phyloP scores from a whole-genome alignment of 2,888 invertebrate species.

The Lomographa bimaculata region DNA sequence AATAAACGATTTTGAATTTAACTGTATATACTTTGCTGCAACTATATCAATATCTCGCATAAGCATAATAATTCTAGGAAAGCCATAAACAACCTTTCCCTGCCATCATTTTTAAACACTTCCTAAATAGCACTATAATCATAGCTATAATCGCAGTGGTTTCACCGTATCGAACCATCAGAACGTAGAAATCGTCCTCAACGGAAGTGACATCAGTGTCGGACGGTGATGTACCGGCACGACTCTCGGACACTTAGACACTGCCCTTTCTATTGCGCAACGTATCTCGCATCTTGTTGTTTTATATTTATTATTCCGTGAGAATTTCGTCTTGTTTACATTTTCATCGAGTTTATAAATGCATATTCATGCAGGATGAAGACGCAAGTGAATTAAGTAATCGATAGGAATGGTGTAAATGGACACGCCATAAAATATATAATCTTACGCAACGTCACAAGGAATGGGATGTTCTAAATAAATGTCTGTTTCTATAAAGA shows the following conservation, averaged over 20 bases:
- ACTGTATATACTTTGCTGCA: too few relatives aligned
- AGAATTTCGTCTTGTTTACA: conserved; percentile 9
- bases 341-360: conserved; percentile 6
- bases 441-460: too few relatives aligned
- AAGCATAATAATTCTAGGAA: too few relatives aligned
- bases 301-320: conserved; percentile 9
- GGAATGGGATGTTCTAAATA: too few relatives aligned
- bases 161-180: conserved; percentile 24
- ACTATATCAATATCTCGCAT: too few relatives aligned
- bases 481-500: too few relatives aligned
- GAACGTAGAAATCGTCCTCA: conserved; percentile 29
- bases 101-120: neutral
- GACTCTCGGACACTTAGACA: conserved; percentile 1
- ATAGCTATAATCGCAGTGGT: conserved; percentile 5
- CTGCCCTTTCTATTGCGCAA: conserved; percentile 23
- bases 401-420: too few relatives aligned
- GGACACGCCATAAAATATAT: too few relatives aligned
- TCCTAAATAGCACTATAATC: conserved; percentile 4
- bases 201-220: conserved; percentile 31
- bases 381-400: conserved; percentile 5
- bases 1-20: too few relatives aligned
- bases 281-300: neutral
- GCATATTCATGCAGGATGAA: conserved; percentile 21
- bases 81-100: too few relatives aligned
- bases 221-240: conserved; percentile 13